Base-by-base conservation (phyloP, 2,113 vertebrate species). In the Spea multiplicata region DNA sequence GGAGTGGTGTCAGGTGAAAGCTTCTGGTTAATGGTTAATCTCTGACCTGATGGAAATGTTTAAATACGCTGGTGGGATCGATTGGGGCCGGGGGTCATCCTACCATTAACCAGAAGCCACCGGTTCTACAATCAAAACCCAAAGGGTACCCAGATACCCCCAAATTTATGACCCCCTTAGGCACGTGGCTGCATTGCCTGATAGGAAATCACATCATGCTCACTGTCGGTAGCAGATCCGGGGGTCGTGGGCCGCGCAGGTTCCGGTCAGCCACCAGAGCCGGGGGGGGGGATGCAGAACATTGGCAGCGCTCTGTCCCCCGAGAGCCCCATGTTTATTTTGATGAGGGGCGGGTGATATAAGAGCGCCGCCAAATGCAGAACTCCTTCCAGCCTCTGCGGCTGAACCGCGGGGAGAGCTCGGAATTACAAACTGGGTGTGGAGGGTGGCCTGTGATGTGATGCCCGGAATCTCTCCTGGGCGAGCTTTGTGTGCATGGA, bases 371-470 rank as follows among this genome's bases (percentile, higher is more conserved):
- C 71, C 71, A 74, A 53, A 4, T 46, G 61, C 6, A 49, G 55
- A 52, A 48, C 7, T 79, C 62, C 57, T 74, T 71, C 78, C 71
- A 68, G 76, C 44, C 71, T 80, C 71, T 74, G 77, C 10, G 71
- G 71, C 71, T 73, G 64, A 80, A 73, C 77, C 44, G 44, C 50
- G 44, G 65, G 65, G 71, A 68, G 65, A 49, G 78, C 50, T 57
- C 13, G 13, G 47, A 74, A 74, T 74, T 74, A 80, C 14, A 16
- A 5, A 16, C n/a, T 68, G 78, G 78, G 78, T 74, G 71, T 16
- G 78, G 64, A 71, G 44, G 44, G 49, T 62, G n/a, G 48, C 10
- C 48, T 73, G 64, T 74, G 64, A 80, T 49, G 71, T 61, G 53
- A 50, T 74, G 65, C 78, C 78, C 65, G 67, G 65, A 74, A 68